These are phyloP conservation scores for Montifringilla adamsi DNA, from an alignment of 2,113 vertebrate species.

Conservation along the genomic window DNA sequence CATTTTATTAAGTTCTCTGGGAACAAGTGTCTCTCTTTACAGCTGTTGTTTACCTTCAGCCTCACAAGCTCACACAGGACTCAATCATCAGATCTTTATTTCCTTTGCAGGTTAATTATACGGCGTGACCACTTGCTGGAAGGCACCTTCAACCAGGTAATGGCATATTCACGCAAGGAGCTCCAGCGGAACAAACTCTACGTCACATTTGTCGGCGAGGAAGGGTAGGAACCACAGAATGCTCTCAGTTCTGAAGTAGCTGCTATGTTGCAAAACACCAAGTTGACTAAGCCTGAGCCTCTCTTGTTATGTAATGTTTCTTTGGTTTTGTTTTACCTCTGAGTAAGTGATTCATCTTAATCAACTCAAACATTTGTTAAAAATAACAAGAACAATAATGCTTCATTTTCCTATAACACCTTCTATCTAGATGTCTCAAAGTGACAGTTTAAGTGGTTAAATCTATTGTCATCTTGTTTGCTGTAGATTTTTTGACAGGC, in stretches of 20 bases:
- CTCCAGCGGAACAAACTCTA: constrained; percentile 98
- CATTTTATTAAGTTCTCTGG: neutral
- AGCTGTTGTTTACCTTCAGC: neutral
- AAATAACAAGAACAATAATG: neutral
- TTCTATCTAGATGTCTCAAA: neutral
- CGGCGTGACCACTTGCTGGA: constrained; percentile 93
- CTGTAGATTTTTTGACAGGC: neutral
- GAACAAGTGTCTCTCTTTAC: neutral
- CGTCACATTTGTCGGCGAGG: constrained; percentile 93
- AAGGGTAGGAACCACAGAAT: constrained; percentile 80
- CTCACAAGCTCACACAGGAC: neutral
- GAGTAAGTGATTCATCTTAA: neutral
- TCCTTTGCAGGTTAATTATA: constrained; percentile 84
- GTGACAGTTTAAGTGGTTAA: neutral
- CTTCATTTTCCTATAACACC: neutral
- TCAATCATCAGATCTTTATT: neutral
- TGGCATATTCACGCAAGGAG: constrained; percentile 97
- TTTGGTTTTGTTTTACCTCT: neutral
- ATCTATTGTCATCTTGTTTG: neutral
- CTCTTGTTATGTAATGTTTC: neutral
- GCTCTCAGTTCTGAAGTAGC: neutral
- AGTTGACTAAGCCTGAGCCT: neutral
- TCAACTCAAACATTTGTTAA: neutral
- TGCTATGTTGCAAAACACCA: neutral
- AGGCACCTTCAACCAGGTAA: constrained; percentile 97